Conservation (phyloP, 2,888 invertebrate species). For the Thymelicus sylvestris region DNA sequence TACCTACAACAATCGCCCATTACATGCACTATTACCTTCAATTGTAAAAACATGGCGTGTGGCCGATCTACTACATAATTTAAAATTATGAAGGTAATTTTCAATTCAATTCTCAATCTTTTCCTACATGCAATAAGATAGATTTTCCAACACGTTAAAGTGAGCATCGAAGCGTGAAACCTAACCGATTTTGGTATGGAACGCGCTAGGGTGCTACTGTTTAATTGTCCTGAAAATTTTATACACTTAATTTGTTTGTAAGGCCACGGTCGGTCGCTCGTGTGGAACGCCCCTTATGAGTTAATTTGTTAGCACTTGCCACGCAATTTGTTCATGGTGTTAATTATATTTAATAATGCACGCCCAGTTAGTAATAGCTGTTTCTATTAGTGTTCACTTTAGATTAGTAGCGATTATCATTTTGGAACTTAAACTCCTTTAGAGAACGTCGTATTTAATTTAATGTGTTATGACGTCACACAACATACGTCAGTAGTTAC, state of each 20-base stretch:
- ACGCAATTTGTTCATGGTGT: slow-evolving; percentile 20
- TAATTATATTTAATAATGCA: slow-evolving; percentile 1
- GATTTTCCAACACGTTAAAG: slow-evolving; percentile 34
- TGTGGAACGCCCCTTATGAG: slow-evolving; percentile 43
- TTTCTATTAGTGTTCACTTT: no score
- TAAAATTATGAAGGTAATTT: not conserved
- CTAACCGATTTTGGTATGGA: slow-evolving; percentile 59
- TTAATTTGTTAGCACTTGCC: slow-evolving; percentile 32
- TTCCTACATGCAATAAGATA: not conserved
- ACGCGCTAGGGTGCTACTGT: slow-evolving; percentile 56
- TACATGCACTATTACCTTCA: slow-evolving; percentile 33
- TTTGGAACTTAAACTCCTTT: no score
- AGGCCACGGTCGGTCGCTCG: slow-evolving; percentile 45
- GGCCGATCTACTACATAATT: slow-evolving; percentile 23
- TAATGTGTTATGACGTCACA: no score
- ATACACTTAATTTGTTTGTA: slow-evolving; percentile 57
- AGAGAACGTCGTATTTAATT: no score
- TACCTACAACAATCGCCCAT: slow-evolving; percentile 14
- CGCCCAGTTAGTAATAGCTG: no score
- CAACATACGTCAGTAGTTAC: no score
- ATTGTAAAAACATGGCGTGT: slow-evolving; percentile 31
- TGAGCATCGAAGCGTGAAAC: slow-evolving; percentile 53
- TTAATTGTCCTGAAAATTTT: slow-evolving; percentile 66
- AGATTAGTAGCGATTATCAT: no score
- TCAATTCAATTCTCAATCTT: not conserved